Evolutionary conservation across 1,140 invertebrate genomes (phyloP).

Genomic region (Nasonia vitripennis): DNA sequence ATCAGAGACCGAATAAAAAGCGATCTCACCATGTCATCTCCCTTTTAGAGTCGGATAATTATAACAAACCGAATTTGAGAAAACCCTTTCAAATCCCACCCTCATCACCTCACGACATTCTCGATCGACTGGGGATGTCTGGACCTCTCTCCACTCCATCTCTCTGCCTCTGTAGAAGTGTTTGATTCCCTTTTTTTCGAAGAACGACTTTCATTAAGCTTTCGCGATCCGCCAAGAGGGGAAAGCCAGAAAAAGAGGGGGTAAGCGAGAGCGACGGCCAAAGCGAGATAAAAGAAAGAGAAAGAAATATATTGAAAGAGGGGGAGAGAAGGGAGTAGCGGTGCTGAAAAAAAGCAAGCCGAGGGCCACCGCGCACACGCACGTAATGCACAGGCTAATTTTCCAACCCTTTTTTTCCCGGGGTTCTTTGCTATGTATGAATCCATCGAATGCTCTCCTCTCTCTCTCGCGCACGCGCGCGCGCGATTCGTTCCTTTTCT

Average conservation of each 20-base stretch:
- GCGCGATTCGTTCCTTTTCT: neutral
- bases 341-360: neutral
- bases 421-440: constrained; percentile 1
- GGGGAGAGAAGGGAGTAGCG: neutral
- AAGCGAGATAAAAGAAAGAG: constrained; percentile 5
- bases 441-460: neutral
- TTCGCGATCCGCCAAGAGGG: neutral
- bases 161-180: neutral
- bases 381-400: constrained; percentile 20
- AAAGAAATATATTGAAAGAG: neutral
- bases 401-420: constrained; percentile 37
- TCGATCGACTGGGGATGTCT: neutral
- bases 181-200: constrained; percentile 26
- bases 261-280: neutral
- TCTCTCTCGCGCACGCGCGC: too few relatives aligned
- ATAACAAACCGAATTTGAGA: neutral
- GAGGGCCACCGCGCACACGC: neutral
- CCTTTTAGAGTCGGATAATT: too few relatives aligned
- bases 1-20: neutral
- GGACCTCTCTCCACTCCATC: neutral
- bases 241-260: neutral
- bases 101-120: neutral
- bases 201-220: constrained; percentile 36
- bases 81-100: neutral
- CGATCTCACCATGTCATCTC: too few relatives aligned